These are phyloP conservation scores for Argyresthia albistria DNA, from an alignment of 2,888 invertebrate species.

Conservation along the genomic window DNA sequence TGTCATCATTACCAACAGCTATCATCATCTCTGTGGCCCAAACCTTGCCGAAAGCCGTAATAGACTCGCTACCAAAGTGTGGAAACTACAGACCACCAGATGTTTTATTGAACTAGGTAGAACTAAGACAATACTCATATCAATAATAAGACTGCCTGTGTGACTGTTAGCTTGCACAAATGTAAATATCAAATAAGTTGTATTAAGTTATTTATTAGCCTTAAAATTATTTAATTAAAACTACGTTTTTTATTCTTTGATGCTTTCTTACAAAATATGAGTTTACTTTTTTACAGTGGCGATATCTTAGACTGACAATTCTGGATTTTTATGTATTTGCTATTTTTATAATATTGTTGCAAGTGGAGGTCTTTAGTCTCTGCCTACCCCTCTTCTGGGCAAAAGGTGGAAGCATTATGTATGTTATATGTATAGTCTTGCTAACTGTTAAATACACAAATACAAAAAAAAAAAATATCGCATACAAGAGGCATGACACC, in stretches of 20 bases:
- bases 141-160: not conserved
- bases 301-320: too few species aligned
- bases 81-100: conserved; percentile 63
- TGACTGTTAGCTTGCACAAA: not conserved
- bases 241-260: not conserved
- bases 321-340: not conserved
- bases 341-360: too few species aligned
- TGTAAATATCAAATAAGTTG: not conserved
- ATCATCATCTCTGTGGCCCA: conserved; percentile 58
- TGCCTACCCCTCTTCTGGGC: too few species aligned
- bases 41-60: conserved; percentile 49
- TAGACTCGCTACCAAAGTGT: conserved; percentile 60
- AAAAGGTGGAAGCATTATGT: too few species aligned
- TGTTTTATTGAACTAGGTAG: conserved; percentile 42
- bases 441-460: too few species aligned
- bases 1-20: conserved; percentile 51
- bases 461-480: too few species aligned
- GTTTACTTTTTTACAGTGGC: too few species aligned
- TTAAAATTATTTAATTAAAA: not conserved
- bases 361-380: too few species aligned
- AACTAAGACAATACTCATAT: not conserved
- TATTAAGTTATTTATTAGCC: not conserved
- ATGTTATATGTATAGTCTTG: not conserved
- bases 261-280: too few species aligned
- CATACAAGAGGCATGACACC: too few species aligned